Base-by-base conservation (phyloP, 2,888 invertebrate species). In the Fissipunctia ypsillon region DNA sequence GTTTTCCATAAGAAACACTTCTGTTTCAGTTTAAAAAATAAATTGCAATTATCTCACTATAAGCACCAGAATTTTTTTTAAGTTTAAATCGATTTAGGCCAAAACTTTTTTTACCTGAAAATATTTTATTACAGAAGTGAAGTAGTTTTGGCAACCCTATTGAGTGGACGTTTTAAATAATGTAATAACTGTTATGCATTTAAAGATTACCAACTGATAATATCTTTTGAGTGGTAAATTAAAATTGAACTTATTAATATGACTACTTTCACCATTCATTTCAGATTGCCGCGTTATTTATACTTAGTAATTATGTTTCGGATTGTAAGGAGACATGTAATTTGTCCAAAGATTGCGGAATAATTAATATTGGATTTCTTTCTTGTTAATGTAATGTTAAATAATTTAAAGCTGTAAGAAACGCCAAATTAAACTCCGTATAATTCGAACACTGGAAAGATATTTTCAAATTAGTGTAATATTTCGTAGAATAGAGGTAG, bases 221-320 rank as follows among this genome's bases (percentile, higher is more conserved):
- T 69, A 75, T 45, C 10, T 61, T 41, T n/a, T 19, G 31, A n/a
- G 14, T 14, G 22, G 54, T 25, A 56, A 60, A 66, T 66, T 56
- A 45, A 61, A 48, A 76, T 28, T 72, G 19, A 19, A 71, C 19
- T 77, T 35, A 61, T 70, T 56, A 61, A 50, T 16, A 64, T n/a
- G 7, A 0, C 43, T 38, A 66, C 65, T 71, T 71, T 71, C 48
- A 76, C 60, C 50, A 35, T 66, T 67, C 7, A 68, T 54, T 61
- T 38, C n/a, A 54, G 43, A 31, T 60, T 28, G 45, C 19, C 60
- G 31, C 16, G 7, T 60, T 73, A 38, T 57, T 59, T 60, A 38
- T 43, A 45, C 0, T 14, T 19, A 25, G 25, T 52, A 50, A 45
- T 35, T 50, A 28, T 19, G 9, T 28, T 35, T 54, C 10, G 12